Evolutionary conservation across 92 coral and sea anemone species (phyloP), one percentile per base, ranked within the genome.

Genomic region (Phenganax stokvisi): DNA sequence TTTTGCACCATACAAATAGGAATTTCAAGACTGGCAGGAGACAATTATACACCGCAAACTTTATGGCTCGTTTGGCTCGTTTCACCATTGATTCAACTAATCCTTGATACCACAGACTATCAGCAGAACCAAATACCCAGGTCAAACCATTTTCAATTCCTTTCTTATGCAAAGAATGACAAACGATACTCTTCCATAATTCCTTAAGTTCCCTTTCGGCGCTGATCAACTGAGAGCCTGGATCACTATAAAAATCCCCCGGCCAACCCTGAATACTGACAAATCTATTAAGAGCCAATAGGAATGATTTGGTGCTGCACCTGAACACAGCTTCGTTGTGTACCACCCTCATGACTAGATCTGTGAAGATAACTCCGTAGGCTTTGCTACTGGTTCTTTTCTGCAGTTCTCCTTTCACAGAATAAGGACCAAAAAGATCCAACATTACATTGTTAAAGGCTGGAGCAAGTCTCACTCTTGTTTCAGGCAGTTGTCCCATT

Each of bases 101-200:
- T 60, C 91, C 93, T 80, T 90, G 92, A 70, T 90, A 70, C 90
- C 89, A 85, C 0, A 87, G 90, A 80, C 93, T 90, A 66, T 87
- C 87, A 64, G 91, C 89, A 59, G 89, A 88, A 27, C 93, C 91
- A 76, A 85, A 88, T 27, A 75, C 80, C 88, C 93, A 90, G 37
- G 88, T 85, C n/a, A 75, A 74, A 30, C 90, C 89, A 27, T 88
- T 88, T 78, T 86, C 72, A 3, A 71, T 85, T 53, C 82, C 81
- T 37, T 69, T 75, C 75, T 75, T 83, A 12, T 83, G 87, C 56
- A 90, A n/a, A 0, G 57, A 9, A 20, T 20, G 31, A 6, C 66
- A 4, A 27, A 12, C 66, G 13, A 60, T 11, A 27, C 66, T 60
- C 16, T 60, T 60, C 66, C 92, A 58, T 20, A 20, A 20, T 20